Evolutionary conservation across 2,797 vertebrate genomes (phyloP), one percentile per base, ranked within the genome.

Genomic region (Sebastes trivittatus): DNA sequence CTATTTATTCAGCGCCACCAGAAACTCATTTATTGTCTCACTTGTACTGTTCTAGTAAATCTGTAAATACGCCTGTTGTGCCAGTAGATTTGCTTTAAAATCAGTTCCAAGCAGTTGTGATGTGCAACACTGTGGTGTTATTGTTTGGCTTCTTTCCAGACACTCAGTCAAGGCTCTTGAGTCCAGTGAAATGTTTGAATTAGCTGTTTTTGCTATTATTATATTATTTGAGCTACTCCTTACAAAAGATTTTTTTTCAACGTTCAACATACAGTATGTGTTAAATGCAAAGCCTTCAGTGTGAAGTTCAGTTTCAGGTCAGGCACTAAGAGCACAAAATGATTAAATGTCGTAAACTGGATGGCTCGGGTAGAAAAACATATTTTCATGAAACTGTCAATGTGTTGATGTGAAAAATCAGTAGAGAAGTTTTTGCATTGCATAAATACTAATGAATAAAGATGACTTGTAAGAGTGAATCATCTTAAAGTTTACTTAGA

Each of bases 381-480:
- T 8, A 52, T 63, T 77, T 56, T 62, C 49, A 46, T 71, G 11
- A 61, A 75, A 66, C 11, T 75, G 13, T 59, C 14, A 18, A 25
- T 20, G 1, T 59, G n/a, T 82, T 65, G 32, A 54, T 65, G 22
- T 69, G 7, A 58, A 75, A 62, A 81, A 72, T 67, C 23, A 42
- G 5, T 25, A n/a, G 18, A 69, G 22, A 72, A 7, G 11, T 30
- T 60, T 80, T 78, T 75, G 34, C n/a, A 52, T 34, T 83, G 62
- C n/a, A 52, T 76, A 62, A 25, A 77, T 67, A 54, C 73, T 58
- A 58, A 84, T 72, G 42, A 74, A 46, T 65, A 59, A 87, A 77
- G 4, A 72, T 68, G 7, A 29, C 11, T 16, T 14, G n/a, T 71
- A 11, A 5, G 36, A 66, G 36, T 73, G 16, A 72, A 55, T 84